Evolutionary conservation across 2,113 vertebrate species (phyloP).

Genomic region (rat (Rattus norvegicus)): GRCr8 NC_086029.1:70723001-70723500

Average conservation of each 20-base stretch:
- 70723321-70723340: slow-evolving; percentile 6
- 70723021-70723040: background rate
- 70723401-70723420: background rate
- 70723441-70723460: background rate
- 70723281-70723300: slow-evolving; percentile 32
- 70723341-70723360: slow-evolving; percentile 2
- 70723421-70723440: background rate
- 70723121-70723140: background rate
- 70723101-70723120: background rate
- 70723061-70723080: background rate
- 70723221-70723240: background rate
- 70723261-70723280: background rate
- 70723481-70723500: background rate
- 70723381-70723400: background rate
- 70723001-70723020: background rate
- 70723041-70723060: background rate
- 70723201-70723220: slow-evolving; percentile 40
- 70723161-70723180: background rate
- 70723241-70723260: slow-evolving; percentile 56
- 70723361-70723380: background rate
- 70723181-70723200: background rate
- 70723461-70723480: background rate
- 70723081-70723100: background rate
- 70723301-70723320: slow-evolving; percentile 46
- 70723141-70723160: slow-evolving; percentile 23